Evolutionary conservation across 2,113 vertebrate species (phyloP).

Genomic region (Ailuropoda melanoleuca): DNA sequence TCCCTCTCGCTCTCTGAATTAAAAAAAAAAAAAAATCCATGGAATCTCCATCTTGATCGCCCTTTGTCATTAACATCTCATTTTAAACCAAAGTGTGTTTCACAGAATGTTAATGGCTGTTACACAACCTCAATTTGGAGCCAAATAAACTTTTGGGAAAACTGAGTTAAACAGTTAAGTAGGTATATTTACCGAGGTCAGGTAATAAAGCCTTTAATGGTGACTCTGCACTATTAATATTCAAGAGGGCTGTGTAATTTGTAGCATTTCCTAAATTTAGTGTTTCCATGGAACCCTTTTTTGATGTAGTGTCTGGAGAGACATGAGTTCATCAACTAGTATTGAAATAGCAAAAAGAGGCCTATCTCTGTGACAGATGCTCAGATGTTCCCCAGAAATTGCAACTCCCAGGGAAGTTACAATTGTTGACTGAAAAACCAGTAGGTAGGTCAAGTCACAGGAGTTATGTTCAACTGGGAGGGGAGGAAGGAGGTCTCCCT

Average conservation of each 20-base stretch:
- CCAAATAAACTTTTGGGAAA: constrained; percentile 47
- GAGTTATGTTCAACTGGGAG: neutral
- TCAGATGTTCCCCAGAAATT: neutral
- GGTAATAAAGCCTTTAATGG: neutral
- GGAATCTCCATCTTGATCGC: neutral
- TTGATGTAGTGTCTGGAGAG: neutral
- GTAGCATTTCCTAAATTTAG: neutral
- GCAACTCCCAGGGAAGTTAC: neutral
- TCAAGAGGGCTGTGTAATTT: neutral
- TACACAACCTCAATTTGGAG: constrained; percentile 47
- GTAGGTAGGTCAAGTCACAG: neutral
- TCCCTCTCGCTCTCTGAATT: neutral
- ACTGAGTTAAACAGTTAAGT: constrained; percentile 18
- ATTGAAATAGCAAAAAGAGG: neutral
- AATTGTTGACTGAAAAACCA: neutral
- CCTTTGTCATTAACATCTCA: constrained; percentile 44
- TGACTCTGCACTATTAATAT: neutral
- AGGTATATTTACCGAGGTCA: neutral
- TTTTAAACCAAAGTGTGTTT: constrained; percentile 46
- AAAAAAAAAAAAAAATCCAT: neutral
- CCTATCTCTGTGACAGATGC: neutral
- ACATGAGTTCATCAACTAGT: neutral
- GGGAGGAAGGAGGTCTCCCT: neutral
- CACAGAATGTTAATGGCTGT: constrained; percentile 39
- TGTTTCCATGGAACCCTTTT: neutral